A percentile compares a stretch with the other conserved stretches of the same genome.
phyloP scores from a whole-genome alignment of 2,888 invertebrate genomes.

The Mycalesis mineus region DNA sequence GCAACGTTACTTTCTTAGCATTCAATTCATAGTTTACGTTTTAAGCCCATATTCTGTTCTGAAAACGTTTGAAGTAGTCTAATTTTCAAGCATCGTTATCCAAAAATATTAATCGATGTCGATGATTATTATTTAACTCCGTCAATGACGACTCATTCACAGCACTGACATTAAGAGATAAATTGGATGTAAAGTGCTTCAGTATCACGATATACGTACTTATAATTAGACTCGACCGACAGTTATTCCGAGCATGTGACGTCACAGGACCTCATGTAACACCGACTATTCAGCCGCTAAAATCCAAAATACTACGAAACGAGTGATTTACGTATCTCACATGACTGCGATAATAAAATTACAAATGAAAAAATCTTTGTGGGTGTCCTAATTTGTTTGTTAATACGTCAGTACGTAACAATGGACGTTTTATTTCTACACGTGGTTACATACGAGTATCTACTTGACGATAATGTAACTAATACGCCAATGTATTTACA shows the following conservation, averaged over 20 bases:
- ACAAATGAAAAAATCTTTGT: background rate
- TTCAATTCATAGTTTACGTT: too few relatives aligned
- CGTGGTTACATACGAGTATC: background rate
- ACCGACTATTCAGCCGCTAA: slow-evolving; percentile 20
- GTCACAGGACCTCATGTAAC: slow-evolving; percentile 56
- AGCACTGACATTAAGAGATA: background rate
- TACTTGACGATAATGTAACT: background rate
- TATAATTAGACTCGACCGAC: slow-evolving; percentile 68
- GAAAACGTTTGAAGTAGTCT: background rate
- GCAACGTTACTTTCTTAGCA: too few relatives aligned
- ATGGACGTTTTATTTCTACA: background rate
- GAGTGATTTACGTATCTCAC: slow-evolving; percentile 3
- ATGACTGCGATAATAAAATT: slow-evolving; percentile 2
- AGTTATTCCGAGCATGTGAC: slow-evolving; percentile 67
- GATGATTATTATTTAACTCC: background rate
- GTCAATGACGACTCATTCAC: background rate
- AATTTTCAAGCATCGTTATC: background rate
- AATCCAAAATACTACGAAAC: slow-evolving; percentile 14
- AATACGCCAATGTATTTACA: background rate
- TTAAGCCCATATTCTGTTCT: background rate
- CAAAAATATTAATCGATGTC: background rate
- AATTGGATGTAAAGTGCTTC: slow-evolving; percentile 7
- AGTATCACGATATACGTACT: slow-evolving; percentile 31
- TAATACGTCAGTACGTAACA: slow-evolving; percentile 6
- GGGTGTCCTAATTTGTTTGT: slow-evolving; percentile 5